Evolutionary conservation across 2,888 invertebrate genomes (phyloP), one percentile per base, ranked within the genome.

Genomic region (Lithophane ornitopus): DNA sequence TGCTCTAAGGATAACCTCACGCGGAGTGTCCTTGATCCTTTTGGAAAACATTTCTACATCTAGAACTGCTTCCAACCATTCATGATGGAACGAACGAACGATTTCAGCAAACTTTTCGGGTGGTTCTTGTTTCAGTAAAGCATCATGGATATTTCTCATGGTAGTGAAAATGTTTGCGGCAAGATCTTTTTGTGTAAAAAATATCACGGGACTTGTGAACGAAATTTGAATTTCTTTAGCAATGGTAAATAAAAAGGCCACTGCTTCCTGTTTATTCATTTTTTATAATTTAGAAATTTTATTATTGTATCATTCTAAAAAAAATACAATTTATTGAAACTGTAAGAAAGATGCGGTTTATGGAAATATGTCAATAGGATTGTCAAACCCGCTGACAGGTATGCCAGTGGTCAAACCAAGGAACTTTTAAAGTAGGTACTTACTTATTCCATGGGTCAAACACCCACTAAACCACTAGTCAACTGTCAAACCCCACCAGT

Each of bases 181-280:
- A 75, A 89, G 92, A 77, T 92, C 92, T 44, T 85, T 90, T 65
- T 74, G 74, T 12, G 91, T 92, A n/a, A 92, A 67, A n/a, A 90
- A 83, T 76, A 92, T 90, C 7, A 92, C 90, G 0, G 92, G 92
- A 49, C 72, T 88, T 71, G 90, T 90, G 56, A 89, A 91, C 6
- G 91, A 92, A 46, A 81, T 75, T 78, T 91, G 90, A 56, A 91
- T 85, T 88, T 90, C 92, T 72, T 85, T 89, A 6, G 84, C 86
- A 76, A 92, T 87, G 11, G 76, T 84, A 65, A 90, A 89, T 61
- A 92, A 63, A 71, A 90, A 90, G 26, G 49, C 12, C 0, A 80
- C 58, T 26, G 75, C 82, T 67, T 87, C 78, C 16, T 84, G 74
- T 69, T 80, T 78, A 79, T 90, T 81, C 92, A 92, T 92, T 54